Conservation (phyloP, 2,797 vertebrate genomes). For the Megalops cyprinoides region DNA sequence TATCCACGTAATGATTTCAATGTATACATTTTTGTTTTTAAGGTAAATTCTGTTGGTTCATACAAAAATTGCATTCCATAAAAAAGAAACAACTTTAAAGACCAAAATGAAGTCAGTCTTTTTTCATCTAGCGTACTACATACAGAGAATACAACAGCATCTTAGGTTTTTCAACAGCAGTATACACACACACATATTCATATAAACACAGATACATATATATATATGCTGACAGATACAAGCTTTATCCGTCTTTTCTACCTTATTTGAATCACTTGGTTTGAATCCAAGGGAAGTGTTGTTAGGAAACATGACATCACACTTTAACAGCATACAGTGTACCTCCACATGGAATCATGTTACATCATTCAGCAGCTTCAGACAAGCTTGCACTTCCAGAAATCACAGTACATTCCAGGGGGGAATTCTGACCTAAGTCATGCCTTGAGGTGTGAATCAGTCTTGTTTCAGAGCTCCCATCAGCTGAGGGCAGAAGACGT, state of each 20-base stretch:
- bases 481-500: background rate
- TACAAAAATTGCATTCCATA: no score
- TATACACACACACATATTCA: no score
- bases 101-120: no score
- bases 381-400: background rate
- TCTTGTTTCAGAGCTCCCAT: background rate
- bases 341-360: background rate
- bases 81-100: no score
- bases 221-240: background rate
- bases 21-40: no score
- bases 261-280: background rate
- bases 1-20: background rate
- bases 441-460: background rate
- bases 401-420: slow-evolving; percentile 9
- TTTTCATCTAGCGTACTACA: no score
- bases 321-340: background rate
- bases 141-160: no score
- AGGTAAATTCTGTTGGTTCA: no score
- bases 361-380: background rate
- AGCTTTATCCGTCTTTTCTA: background rate
- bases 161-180: no score
- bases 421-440: slow-evolving; percentile 6
- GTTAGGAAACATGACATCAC: background rate
- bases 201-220: no score
- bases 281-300: slow-evolving; percentile 1